A percentile compares a stretch with the other conserved stretches of the same genome.
Evolutionary conservation across 2,888 invertebrate genomes (phyloP).

Genomic region (Elmis aenea): DNA sequence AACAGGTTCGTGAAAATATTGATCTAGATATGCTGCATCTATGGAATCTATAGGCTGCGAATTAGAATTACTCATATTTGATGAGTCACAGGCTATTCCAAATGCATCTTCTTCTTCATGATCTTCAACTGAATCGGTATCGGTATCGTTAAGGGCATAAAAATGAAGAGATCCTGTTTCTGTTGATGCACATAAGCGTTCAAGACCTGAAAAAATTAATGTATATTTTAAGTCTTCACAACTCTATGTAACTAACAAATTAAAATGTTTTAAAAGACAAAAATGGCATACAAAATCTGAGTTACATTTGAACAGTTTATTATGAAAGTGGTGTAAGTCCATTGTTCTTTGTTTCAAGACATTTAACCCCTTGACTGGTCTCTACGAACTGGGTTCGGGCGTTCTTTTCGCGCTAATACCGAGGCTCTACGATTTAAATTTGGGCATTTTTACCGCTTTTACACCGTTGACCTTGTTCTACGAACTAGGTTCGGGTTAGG

Average conservation of each 20-base stretch:
- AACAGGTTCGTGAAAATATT: constrained; percentile 40
- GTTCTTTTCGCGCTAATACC: too few species aligned
- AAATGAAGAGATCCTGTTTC: constrained; percentile 77
- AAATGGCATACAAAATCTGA: not conserved
- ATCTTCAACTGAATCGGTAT: constrained; percentile 67
- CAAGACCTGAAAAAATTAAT: constrained; percentile 54
- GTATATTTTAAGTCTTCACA: constrained; percentile 2
- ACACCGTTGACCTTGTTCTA: too few species aligned
- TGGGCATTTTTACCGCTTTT: too few species aligned
- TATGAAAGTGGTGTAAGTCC: too few species aligned
- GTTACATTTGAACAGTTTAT: too few species aligned
- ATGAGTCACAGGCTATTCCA: constrained; percentile 18
- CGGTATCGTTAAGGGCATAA: constrained; percentile 68
- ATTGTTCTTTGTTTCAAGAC: too few species aligned
- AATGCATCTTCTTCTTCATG: constrained; percentile 63
- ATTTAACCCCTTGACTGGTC: too few species aligned
- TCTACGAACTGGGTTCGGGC: too few species aligned
- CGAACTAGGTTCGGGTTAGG: too few species aligned
- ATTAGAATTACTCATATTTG: constrained; percentile 21
- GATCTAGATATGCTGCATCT: constrained; percentile 32
- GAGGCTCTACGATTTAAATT: too few species aligned
- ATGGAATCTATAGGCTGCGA: constrained; percentile 26
- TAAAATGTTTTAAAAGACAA: not conserved
- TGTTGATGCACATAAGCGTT: constrained; percentile 80
- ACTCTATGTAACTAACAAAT: not conserved